Conservation (phyloP, 2,888 invertebrate genomes). For the Hirtodrosophila cameraria region DNA sequence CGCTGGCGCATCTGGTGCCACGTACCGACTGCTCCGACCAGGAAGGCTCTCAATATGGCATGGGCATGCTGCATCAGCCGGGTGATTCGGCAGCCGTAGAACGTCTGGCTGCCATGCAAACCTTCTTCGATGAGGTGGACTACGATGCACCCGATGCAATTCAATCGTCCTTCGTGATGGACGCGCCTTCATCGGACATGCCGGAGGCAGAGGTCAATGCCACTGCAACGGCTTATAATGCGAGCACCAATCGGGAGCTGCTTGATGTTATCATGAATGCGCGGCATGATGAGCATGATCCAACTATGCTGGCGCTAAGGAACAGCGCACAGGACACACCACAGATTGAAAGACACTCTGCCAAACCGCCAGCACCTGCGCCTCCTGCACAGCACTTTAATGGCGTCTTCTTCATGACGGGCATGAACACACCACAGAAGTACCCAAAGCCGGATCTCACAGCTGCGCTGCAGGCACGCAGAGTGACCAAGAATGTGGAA, state of each 20-base stretch:
- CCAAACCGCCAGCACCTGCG: conserved; percentile 64
- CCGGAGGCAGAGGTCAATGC: conserved; percentile 70
- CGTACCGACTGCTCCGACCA: conserved; percentile 85
- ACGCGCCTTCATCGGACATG: conserved; percentile 71
- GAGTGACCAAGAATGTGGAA: conserved; percentile 90
- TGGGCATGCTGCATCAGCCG: conserved; percentile 85
- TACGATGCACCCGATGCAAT: conserved; percentile 74
- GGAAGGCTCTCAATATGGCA: conserved; percentile 83
- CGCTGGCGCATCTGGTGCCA: conserved; percentile 88
- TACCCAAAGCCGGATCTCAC: conserved; percentile 84
- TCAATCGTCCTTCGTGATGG: conserved; percentile 63
- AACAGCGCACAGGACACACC: conserved; percentile 64
- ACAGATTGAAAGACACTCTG: conserved; percentile 13
- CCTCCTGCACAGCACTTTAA: conserved; percentile 85
- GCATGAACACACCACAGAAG: conserved; percentile 85
- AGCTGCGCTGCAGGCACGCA: conserved; percentile 86
- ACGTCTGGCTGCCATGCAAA: conserved; percentile 77
- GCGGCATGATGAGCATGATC: conserved; percentile 84
- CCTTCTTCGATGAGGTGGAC: conserved; percentile 81
- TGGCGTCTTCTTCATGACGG: conserved; percentile 86
- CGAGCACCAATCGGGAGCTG: conserved; percentile 85
- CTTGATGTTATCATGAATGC: conserved; percentile 86
- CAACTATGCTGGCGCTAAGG: conserved; percentile 82
- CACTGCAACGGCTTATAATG: conserved; percentile 72
- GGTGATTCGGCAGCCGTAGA: conserved; percentile 63